Conservation (phyloP, 2,888 invertebrate genomes). For the Phaonia tiefii region DNA sequence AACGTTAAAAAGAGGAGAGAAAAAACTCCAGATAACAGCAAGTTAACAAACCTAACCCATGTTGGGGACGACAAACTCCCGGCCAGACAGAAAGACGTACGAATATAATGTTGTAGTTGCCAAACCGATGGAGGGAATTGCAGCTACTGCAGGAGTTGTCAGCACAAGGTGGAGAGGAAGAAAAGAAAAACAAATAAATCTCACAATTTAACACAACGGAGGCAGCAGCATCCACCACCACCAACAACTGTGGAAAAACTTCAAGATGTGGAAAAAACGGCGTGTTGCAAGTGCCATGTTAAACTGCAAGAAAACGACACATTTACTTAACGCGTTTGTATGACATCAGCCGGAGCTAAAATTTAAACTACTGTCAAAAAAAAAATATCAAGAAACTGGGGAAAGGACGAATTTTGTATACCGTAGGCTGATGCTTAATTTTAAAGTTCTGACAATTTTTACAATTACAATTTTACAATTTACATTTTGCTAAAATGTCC, state of each 20-base stretch:
- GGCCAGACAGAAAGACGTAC: constrained; percentile 14
- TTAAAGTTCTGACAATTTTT: too few species aligned
- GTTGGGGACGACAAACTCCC: neutral
- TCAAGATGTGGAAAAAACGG: constrained; percentile 53
- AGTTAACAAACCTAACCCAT: constrained; percentile 58
- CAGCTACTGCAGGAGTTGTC: neutral
- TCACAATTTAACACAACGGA: constrained; percentile 55
- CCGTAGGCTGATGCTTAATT: too few species aligned
- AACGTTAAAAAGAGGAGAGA: too few species aligned
- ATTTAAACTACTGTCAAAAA: constrained; percentile 30
- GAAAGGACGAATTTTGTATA: neutral
- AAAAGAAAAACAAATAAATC: constrained; percentile 58
- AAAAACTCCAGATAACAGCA: constrained; percentile 48
- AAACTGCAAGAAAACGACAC: constrained; percentile 66
- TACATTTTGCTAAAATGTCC: too few species aligned
- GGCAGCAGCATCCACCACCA: constrained; percentile 33
- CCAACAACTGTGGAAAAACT: constrained; percentile 22
- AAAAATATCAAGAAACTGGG: neutral
- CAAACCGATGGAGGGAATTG: constrained; percentile 18
- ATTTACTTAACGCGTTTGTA: constrained; percentile 67
- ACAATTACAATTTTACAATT: too few species aligned
- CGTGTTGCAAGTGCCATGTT: constrained; percentile 66
- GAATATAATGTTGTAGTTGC: too few species aligned
- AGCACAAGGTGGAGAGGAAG: neutral
- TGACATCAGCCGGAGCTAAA: constrained; percentile 19